Evolutionary conservation across 2,797 vertebrate genomes (phyloP).

Genomic region (Momotus momota): DNA sequence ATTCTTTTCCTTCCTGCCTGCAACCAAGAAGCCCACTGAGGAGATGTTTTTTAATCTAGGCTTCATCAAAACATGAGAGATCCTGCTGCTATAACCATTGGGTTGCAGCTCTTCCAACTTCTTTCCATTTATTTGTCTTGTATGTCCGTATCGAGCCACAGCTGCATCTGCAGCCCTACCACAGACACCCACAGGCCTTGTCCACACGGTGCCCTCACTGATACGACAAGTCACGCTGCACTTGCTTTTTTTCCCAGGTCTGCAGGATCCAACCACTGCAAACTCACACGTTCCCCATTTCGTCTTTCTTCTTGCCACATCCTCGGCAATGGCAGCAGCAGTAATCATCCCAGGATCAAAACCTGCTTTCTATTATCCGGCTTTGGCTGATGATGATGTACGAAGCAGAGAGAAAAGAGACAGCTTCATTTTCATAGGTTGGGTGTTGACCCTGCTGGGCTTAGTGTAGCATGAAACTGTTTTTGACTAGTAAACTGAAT

Average conservation of each 20-base stretch:
- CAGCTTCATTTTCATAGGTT: constrained; percentile 77
- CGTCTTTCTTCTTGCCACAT: not conserved
- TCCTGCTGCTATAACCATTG: not conserved
- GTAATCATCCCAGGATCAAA: constrained; percentile 51
- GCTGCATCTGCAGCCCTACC: not conserved
- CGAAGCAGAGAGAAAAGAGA: constrained; percentile 63
- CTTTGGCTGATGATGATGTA: constrained; percentile 73
- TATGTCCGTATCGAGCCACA: not conserved
- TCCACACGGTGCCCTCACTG: not conserved
- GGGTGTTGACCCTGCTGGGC: constrained; percentile 76
- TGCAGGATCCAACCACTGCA: not conserved
- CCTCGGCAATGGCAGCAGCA: not conserved
- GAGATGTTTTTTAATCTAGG: not conserved
- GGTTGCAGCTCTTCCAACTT: not conserved
- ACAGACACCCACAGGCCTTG: not conserved
- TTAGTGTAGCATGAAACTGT: constrained; percentile 80
- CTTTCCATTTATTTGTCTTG: not conserved
- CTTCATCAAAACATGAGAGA: not conserved
- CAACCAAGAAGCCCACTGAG: not conserved
- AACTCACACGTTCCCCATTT: not conserved
- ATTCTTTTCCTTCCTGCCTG: not conserved
- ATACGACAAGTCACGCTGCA: not conserved
- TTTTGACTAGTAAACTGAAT: constrained; percentile 78
- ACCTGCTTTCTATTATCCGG: constrained; percentile 54
- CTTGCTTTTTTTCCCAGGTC: not conserved